Base-by-base conservation (phyloP, 2,888 invertebrate species). In the Hedychridium roseum region DNA sequence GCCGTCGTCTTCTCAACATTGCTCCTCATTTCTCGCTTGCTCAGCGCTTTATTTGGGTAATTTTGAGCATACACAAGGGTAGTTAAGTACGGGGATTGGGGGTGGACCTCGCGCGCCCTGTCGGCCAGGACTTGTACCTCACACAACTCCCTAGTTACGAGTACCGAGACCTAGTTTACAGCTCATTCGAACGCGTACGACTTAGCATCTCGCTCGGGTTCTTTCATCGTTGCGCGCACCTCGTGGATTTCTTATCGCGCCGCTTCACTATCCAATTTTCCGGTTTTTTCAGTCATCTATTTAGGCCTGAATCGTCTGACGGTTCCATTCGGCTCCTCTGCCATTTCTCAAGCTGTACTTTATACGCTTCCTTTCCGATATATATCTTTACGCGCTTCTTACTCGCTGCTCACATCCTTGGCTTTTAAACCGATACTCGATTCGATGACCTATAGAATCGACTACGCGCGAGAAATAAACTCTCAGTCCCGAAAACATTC, bases 101-200 rank as follows among this genome's bases (percentile, higher is more conserved):
- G 74, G 75, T 74, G 76, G 75, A 74, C 67, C 70, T 76, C 77
- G 72, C 75, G 78, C 76, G 77, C 78, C 78, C 78, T 77, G 78
- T 75, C 78, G 77, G 76, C 68, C 78, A 78, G 78, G 78, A 78
- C 78, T 70, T 75, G 75, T 78, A 78, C 78, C 78, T 78, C 78
- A 78, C 78, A 78, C 78, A 78, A 78, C 78, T 78, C 78, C 78
- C 78, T 78, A 78, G 78, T 78, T 78, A 78, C 78, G 78, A 78
- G 78, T 78, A 78, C 78, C 78, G 78, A 77, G 57, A 74, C 78
- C 78, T 78, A 78, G 76, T 76, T 46, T 30, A 39, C 31, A 40
- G 37, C 39, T 38, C 37, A 14, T 26, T 17, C 41, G 49, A 46
- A 48, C 46, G 56, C 63, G 60, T 42, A 57, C 64, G 51, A 45